A percentile compares a stretch with the other conserved stretches of the same genome.
These are phyloP conservation scores for Lamprologus callipterus DNA, from an alignment of 2,113 vertebrate genomes.

Conservation along the genomic window DNA sequence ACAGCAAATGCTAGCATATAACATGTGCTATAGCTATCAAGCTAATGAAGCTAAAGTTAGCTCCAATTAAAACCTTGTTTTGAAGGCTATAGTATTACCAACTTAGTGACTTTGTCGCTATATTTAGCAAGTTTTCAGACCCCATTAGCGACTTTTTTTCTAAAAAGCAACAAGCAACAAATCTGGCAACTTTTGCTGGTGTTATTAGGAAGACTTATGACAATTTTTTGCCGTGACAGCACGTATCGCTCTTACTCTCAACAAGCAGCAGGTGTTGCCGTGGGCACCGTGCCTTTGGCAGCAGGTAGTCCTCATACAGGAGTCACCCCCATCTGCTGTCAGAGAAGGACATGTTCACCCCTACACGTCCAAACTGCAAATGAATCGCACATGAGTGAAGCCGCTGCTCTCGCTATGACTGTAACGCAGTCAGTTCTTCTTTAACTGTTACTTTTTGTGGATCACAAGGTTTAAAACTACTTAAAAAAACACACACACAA, in stretches of 20 bases:
- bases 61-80: not conserved
- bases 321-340: not conserved
- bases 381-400: not conserved
- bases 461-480: not conserved
- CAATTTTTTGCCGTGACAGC: not conserved
- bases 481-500: not conserved
- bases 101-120: not conserved
- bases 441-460: not conserved
- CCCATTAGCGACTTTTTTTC: not conserved
- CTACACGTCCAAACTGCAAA: not conserved
- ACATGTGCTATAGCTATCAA: not conserved
- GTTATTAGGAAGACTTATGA: not conserved
- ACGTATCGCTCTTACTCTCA: not conserved
- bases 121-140: not conserved
- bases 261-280: not conserved
- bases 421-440: not conserved
- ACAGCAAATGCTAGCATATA: not conserved
- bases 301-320: not conserved
- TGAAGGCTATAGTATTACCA: not conserved
- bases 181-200: not conserved
- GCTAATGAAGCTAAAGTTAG: not conserved
- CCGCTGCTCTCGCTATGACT: not conserved
- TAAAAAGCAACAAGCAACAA: not conserved
- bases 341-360: not conserved
- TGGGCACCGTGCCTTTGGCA: not conserved